Base-by-base conservation (phyloP, 2,797 vertebrate genomes). In the Chrysolophus pictus region DNA sequence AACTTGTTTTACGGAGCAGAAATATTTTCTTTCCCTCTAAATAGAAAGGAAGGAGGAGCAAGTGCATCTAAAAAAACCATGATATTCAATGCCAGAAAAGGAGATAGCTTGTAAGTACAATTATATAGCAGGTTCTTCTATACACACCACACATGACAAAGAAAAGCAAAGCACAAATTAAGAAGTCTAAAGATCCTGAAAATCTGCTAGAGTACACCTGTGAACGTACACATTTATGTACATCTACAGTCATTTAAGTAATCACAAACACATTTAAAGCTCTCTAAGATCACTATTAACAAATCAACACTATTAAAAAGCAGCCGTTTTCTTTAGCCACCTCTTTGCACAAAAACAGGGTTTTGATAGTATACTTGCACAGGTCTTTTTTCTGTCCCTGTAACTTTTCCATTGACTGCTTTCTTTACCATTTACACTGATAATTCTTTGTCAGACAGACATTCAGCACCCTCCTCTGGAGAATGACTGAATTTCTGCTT, bases 391-490 rank as follows among this genome's bases (percentile, higher is more conserved):
- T 24, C 15, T 67, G 19, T 29, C 82, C 26, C 12, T 21, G 9
- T 18, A 70, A 47, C 33, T 81, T 72, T 70, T 19, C 31, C 16
- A 47, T 24, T 81, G n/a, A 41, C 31, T 44, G 16, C 26, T 72
- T 75, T 82, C 75, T 88, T 58, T 12, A 88, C 53, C 55, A 64
- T 39, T 88, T 49, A 39, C 5, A 46, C 55, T 68, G 63, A 2
- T 72, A 80, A 78, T 15, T 65, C 74, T 65, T 46, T 60, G 56
- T 2, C 14, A 91, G 56, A 72, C 37, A 92, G 94, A 70, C 31
- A 88, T 71, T 56, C 69, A 95, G 93, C 91, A 92, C 96, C 95
- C 95, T 93, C 93, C 60, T 89, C 94, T 96, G 95, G 93, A 95
- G 59, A 84, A 80, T 2, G 39, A 83, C 55, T 87, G 93, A 88